Base-by-base conservation (phyloP, 1,140 invertebrate species). In the Caenorhabditis tropicalis region DNA sequence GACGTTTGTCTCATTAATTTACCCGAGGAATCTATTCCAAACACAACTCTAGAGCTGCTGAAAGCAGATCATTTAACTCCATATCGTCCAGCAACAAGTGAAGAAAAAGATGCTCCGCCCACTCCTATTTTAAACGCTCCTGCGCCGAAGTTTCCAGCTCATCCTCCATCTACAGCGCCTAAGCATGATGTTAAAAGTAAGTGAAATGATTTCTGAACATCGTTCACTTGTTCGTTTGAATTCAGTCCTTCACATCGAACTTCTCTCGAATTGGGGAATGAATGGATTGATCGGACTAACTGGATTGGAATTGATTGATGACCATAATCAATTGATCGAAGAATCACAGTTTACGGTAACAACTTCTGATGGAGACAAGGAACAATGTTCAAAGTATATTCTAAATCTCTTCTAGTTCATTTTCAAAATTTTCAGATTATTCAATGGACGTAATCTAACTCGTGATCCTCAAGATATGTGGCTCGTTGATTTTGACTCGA, bases 261-360 rank as follows among this genome's bases (percentile, higher is more conserved):
- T 93, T 81, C 89, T 89, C 24, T 90, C 89, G 2, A 93, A 92
- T 6, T 93, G 93, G 93, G 93, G 93, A 65, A 91, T 91, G 86
- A 79, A 87, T 19, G 91, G 92, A 81, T 91, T 92, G 70, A 88
- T 93, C 31, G 93, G 93, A 2, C 85, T 93, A 46, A 93, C 92
- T 15, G 92, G 92, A 21, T 85, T 93, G 36, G 92, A 93, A 85
- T 90, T 93, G 31, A 89, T 93, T 1, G 92, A 91, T 19, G 89
- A 88, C 65, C 89, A 92, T 74, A 92, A 91, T 19, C 90, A 91
- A 70, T 86, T 91, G 29, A 82, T 93, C 7, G 79, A 80, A 46
- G 43, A 85, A 19, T 49, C 36, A 27, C 27, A 81, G 19, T 74
- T 29, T n/a, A 29, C 49, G 89, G 89, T 79, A 9, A 91, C 9